phyloP scores from a whole-genome alignment of 2,113 vertebrate species.

The Aegypius monachus region DNA sequence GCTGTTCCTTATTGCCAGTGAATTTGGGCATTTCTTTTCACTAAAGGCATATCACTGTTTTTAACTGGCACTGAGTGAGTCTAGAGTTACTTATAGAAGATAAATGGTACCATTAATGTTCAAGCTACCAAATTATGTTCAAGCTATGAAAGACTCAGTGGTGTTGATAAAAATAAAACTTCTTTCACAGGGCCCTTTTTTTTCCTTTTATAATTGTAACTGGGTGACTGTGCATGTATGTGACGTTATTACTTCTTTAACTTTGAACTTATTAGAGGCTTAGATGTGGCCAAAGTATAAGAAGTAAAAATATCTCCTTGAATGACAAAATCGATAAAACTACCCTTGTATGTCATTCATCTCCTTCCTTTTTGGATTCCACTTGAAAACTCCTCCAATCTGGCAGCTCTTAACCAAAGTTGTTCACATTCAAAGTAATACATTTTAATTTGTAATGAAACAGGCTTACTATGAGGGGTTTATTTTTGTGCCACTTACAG shows the following conservation, averaged over 20 bases:
- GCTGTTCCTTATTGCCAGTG: not conserved
- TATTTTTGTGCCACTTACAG: not conserved
- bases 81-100: not conserved
- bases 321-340: not conserved
- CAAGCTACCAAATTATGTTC: not conserved
- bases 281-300: not conserved
- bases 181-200: not conserved
- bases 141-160: not conserved
- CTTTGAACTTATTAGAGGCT: not conserved
- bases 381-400: not conserved
- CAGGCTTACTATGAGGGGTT: not conserved
- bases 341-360: not conserved
- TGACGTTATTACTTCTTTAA: not conserved
- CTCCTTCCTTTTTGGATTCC: not conserved
- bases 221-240: not conserved
- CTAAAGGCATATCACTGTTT: not conserved
- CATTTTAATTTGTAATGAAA: not conserved
- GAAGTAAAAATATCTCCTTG: not conserved
- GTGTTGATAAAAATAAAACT: not conserved
- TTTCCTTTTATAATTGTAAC: not conserved
- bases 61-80: not conserved
- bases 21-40: not conserved
- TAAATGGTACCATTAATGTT: not conserved
- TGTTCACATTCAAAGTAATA: not conserved
- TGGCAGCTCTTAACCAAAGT: not conserved